These are phyloP conservation scores for Sylvicapra grimmia DNA, from an alignment of 2,113 vertebrate species.

Conservation along the genomic window DNA sequence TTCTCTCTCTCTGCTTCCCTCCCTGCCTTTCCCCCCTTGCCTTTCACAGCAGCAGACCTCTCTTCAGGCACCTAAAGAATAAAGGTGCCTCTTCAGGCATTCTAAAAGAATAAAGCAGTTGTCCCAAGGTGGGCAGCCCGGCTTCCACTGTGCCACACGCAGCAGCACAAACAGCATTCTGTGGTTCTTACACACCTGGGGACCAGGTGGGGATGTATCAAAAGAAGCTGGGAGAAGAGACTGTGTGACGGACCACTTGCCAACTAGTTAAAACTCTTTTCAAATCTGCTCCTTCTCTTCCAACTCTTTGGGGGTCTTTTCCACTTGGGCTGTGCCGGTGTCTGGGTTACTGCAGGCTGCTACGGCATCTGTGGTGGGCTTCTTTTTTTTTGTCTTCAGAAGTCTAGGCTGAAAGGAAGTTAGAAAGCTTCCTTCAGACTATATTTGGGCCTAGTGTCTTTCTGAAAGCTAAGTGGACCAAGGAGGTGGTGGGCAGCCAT, in stretches of 20 bases:
- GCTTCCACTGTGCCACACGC: neutral
- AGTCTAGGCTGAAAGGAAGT: neutral
- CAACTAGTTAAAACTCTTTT: slow-evolving; percentile 20
- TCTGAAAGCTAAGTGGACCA: neutral
- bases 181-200: slow-evolving; percentile 60
- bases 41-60: neutral
- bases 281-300: neutral
- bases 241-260: slow-evolving; percentile 53
- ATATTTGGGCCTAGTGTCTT: neutral
- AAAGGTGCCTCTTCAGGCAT: too few species aligned
- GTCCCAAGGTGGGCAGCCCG: neutral
- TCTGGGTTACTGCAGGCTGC: neutral
- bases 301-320: slow-evolving; percentile 31
- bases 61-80: slow-evolving; percentile 48
- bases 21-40: neutral
- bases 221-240: slow-evolving; percentile 50
- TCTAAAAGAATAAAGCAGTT: slow-evolving; percentile 64
- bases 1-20: neutral
- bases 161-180: neutral
- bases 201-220: slow-evolving; percentile 60
- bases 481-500: neutral
- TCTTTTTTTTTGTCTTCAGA: neutral
- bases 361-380: neutral
- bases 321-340: neutral
- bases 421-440: neutral